These are phyloP conservation scores for Drosophila gaucha DNA, from an alignment of 2,888 invertebrate genomes.

Conservation along the genomic window DNA sequence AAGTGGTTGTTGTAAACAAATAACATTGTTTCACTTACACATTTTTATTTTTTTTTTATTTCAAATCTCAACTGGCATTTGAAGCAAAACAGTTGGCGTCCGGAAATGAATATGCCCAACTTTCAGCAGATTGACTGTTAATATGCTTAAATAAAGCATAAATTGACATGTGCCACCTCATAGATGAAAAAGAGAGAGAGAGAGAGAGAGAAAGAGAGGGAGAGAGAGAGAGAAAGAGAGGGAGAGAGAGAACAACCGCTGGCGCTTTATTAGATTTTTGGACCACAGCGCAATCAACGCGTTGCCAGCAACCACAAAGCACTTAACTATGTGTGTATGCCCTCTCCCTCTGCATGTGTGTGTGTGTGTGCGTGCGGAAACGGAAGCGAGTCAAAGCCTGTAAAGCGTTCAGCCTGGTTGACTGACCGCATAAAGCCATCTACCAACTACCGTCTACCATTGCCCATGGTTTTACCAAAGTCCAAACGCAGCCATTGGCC, in stretches of 20 bases:
- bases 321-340: slow-evolving; percentile 59
- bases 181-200: too few species aligned
- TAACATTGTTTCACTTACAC: too few species aligned
- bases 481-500: slow-evolving; percentile 16
- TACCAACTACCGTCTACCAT: slow-evolving; percentile 8
- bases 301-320: slow-evolving; percentile 68
- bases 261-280: slow-evolving; percentile 68
- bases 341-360: neutral
- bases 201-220: too few species aligned
- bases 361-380: slow-evolving; percentile 24
- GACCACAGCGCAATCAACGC: slow-evolving; percentile 72
- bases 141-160: slow-evolving; percentile 52
- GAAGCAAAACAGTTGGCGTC: slow-evolving; percentile 17
- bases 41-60: neutral
- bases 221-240: neutral
- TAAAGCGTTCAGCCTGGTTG: slow-evolving; percentile 54
- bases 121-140: slow-evolving; percentile 53
- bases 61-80: slow-evolving; percentile 12
- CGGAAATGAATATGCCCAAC: slow-evolving; percentile 39
- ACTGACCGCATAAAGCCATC: slow-evolving; percentile 64
- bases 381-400: slow-evolving; percentile 53
- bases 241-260: slow-evolving; percentile 6
- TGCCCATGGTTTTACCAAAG: slow-evolving; percentile 39
- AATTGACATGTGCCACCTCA: slow-evolving; percentile 23
- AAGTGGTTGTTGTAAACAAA: neutral